phyloP scores from a whole-genome alignment of 2,113 vertebrate species.

The Rallus limicola region DNA sequence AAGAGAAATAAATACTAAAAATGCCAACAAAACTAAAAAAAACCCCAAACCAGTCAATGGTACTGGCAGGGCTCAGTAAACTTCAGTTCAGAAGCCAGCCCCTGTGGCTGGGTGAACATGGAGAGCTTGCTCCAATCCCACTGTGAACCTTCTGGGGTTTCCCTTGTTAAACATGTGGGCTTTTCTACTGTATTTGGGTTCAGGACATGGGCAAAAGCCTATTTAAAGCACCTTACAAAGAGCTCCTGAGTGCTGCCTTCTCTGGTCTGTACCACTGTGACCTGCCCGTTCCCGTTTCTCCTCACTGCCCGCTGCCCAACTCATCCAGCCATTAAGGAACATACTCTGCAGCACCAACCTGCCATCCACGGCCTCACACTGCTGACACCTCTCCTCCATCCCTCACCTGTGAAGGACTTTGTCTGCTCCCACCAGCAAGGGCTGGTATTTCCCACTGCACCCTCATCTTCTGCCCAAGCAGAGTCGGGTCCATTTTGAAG shows the following conservation, averaged over 20 bases:
- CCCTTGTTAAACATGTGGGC: not conserved
- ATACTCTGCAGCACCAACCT: not conserved
- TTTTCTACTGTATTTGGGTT: not conserved
- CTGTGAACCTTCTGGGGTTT: not conserved
- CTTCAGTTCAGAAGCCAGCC: not conserved
- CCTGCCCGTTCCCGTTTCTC: not conserved
- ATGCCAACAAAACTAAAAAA: not conserved
- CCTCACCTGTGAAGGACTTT: conserved; percentile 44
- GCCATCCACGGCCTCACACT: not conserved
- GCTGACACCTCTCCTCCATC: not conserved
- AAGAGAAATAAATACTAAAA: not conserved
- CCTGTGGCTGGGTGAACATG: not conserved
- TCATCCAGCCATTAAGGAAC: not conserved
- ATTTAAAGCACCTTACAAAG: not conserved
- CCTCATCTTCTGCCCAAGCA: not conserved
- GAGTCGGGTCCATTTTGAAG: not conserved
- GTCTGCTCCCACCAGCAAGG: not conserved
- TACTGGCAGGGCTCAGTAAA: not conserved
- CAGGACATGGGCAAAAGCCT: not conserved
- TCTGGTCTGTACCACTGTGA: not conserved
- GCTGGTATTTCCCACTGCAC: not conserved
- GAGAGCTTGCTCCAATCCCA: not conserved
- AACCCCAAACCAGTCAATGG: accelerated
- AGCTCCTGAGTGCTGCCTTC: not conserved
- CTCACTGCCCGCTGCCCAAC: not conserved